phyloP scores from a whole-genome alignment of 2,797 vertebrate genomes.

The Pipistrellus pygmaeus region DNA sequence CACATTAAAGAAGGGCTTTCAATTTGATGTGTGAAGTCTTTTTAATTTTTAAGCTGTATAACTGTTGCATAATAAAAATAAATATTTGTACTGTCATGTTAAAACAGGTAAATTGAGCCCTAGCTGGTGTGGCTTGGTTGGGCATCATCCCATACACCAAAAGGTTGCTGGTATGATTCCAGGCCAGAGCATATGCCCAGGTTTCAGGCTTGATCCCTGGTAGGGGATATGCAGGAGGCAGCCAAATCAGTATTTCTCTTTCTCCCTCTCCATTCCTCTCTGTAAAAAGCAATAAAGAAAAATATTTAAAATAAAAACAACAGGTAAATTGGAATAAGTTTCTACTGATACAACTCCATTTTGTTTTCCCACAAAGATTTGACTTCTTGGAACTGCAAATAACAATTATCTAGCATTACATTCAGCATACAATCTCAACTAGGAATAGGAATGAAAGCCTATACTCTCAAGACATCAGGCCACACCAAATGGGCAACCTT shows the following conservation, averaged over 20 bases:
- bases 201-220: too few species aligned
- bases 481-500: not conserved
- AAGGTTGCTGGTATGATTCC: too few species aligned
- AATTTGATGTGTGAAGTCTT: not conserved
- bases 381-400: not conserved
- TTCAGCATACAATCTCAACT: conserved; percentile 38
- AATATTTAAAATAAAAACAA: not conserved
- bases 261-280: too few species aligned
- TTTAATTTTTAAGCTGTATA: not conserved
- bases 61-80: not conserved
- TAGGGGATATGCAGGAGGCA: too few species aligned
- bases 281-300: too few species aligned
- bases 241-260: too few species aligned
- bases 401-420: not conserved
- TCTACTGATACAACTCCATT: not conserved
- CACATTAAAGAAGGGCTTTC: not conserved
- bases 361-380: not conserved
- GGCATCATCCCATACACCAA: too few species aligned
- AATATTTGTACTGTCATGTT: not conserved
- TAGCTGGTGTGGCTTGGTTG: too few species aligned
- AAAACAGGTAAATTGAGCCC: not conserved
- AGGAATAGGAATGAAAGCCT: not conserved
- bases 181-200: too few species aligned
- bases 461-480: not conserved
- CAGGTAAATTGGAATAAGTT: not conserved